Evolutionary conservation across 2,113 vertebrate genomes (phyloP).

Genomic region (Tylochromis polylepis): DNA sequence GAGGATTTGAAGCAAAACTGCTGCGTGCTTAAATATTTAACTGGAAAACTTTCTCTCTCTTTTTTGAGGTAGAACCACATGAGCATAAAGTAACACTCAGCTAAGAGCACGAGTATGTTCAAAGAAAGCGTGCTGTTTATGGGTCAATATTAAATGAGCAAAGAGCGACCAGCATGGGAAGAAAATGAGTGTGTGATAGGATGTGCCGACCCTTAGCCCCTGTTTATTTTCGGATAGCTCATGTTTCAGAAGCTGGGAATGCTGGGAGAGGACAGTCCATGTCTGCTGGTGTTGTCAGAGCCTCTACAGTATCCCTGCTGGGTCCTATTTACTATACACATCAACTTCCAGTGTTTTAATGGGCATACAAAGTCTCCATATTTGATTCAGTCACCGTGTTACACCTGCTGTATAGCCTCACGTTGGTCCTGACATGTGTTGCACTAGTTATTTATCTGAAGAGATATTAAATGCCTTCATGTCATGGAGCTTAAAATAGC

Average conservation of each 20-base stretch:
- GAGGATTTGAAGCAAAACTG: neutral
- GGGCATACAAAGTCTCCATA: neutral
- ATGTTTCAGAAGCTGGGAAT: constrained; percentile 53
- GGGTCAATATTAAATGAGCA: neutral
- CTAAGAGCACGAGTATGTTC: fast-evolving
- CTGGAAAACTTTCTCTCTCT: neutral
- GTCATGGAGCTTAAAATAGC: neutral
- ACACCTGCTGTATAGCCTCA: neutral
- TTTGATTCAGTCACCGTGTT: neutral
- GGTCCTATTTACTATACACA: neutral
- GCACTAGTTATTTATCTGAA: neutral
- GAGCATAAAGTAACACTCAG: neutral
- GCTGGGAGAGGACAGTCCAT: constrained; percentile 32
- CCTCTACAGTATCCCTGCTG: neutral
- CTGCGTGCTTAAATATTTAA: neutral
- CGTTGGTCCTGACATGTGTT: neutral
- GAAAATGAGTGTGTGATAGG: neutral
- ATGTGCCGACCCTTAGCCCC: constrained; percentile 42
- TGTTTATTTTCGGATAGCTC: constrained; percentile 68
- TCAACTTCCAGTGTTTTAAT: neutral
- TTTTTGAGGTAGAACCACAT: neutral
- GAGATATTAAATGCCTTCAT: neutral
- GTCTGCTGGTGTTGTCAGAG: neutral
- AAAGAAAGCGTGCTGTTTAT: neutral
- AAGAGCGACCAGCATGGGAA: neutral